A percentile compares a stretch with the other conserved stretches of the same genome.
Conservation (phyloP, 2,888 invertebrate genomes). For the Chironomus riparius region DNA sequence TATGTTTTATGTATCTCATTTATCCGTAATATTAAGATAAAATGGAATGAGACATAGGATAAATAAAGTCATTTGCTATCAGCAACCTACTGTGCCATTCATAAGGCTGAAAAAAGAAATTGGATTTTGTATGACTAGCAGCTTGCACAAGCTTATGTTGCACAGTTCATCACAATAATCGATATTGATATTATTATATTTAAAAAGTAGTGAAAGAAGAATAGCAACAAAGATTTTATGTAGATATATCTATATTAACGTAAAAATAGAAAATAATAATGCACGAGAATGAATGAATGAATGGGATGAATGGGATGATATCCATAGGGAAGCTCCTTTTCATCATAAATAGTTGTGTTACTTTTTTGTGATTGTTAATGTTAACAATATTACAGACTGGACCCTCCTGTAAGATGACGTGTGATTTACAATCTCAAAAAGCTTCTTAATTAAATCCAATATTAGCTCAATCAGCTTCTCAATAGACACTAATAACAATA, state of each 20-base stretch:
- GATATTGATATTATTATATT: background rate
- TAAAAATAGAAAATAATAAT: background rate
- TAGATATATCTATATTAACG: conserved; percentile 1
- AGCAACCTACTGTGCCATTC: background rate
- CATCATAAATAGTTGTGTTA: background rate
- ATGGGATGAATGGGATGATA: background rate
- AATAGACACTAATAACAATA: background rate
- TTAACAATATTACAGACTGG: background rate
- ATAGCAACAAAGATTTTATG: background rate
- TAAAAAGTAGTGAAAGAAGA: too few relatives aligned
- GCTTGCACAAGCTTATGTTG: background rate
- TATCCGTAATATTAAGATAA: background rate
- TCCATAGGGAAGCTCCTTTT: background rate
- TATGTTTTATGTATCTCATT: too few relatives aligned
- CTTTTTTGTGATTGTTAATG: background rate
- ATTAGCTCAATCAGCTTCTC: too few relatives aligned
- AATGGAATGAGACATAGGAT: background rate
- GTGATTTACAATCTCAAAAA: background rate
- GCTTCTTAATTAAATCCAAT: background rate
- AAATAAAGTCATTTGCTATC: background rate
- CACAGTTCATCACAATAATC: background rate
- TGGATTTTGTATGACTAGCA: background rate
- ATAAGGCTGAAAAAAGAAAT: background rate
- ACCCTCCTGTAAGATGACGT: conserved; percentile 2
- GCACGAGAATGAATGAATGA: background rate